A percentile compares a stretch with the other conserved stretches of the same genome.
Evolutionary conservation across 2,113 vertebrate species (phyloP).

Genomic region (Theristicus caerulescens): DNA sequence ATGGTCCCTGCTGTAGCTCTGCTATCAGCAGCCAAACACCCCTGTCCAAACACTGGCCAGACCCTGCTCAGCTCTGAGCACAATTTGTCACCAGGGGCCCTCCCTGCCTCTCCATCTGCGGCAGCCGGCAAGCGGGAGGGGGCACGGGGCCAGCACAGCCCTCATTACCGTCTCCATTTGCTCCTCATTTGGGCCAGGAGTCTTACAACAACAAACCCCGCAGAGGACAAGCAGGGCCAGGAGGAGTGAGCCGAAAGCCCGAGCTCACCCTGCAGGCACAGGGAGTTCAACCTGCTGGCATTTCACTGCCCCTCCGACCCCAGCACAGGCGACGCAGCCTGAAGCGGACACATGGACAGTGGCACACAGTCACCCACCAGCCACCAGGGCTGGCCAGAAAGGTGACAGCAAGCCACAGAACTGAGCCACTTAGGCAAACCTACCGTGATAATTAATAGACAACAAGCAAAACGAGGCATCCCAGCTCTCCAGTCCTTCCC

Average conservation of each 20-base stretch:
- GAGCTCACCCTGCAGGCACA: not conserved
- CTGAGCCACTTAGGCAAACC: not conserved
- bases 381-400: not conserved
- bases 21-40: slow-evolving; percentile 57
- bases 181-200: slow-evolving; percentile 70
- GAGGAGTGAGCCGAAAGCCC: not conserved
- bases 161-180: slow-evolving; percentile 71
- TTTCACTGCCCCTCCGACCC: not conserved
- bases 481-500: not conserved
- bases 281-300: not conserved
- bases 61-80: not conserved
- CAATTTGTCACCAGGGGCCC: slow-evolving; percentile 64
- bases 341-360: fast-evolving
- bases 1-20: slow-evolving; percentile 49
- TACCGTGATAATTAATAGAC: not conserved
- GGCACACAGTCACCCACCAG: not conserved
- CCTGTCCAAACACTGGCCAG: not conserved
- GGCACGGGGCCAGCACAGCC: not conserved
- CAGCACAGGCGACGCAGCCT: fast-evolving
- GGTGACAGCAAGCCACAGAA: not conserved
- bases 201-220: slow-evolving; percentile 68
- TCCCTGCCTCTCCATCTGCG: slow-evolving; percentile 34
- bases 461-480: not conserved
- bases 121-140: slow-evolving; percentile 13
- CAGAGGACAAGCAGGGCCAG: not conserved